Percentiles rank a stretch among this genome's conserved stretches.
Conservation (phyloP, 2,797 vertebrate genomes). For the Nyctalus aviator region DNA sequence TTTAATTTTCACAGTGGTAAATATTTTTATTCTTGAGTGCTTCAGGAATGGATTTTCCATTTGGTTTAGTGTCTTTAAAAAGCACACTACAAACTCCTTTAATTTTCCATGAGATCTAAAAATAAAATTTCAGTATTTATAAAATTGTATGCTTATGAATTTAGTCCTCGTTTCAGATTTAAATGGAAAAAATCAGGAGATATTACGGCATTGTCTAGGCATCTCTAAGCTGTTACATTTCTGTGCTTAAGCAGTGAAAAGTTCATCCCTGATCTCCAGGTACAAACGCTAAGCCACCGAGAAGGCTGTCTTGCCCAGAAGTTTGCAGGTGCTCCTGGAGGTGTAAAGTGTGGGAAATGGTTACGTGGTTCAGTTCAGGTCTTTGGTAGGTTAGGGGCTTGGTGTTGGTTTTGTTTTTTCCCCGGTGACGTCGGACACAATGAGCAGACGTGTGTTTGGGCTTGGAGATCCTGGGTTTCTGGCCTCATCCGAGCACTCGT, state of each 20-base stretch:
- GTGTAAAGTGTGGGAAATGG: neutral
- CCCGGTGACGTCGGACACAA: neutral
- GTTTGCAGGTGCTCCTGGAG: neutral
- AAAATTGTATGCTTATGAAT: conserved; percentile 32
- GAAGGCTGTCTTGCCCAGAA: conserved; percentile 9
- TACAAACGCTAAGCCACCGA: neutral
- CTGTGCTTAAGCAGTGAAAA: neutral
- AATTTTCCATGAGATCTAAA: conserved; percentile 62
- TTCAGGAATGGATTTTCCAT: conserved; percentile 53
- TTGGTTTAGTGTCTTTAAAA: conserved; percentile 34
- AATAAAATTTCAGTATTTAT: conserved; percentile 58
- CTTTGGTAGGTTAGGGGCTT: neutral
- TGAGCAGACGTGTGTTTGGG: neutral
- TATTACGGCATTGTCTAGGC: neutral
- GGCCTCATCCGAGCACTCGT: neutral
- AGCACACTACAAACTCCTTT: conserved; percentile 7
- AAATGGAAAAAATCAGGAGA: conserved; percentile 19
- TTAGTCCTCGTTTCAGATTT: conserved; percentile 59
- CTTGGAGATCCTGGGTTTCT: neutral
- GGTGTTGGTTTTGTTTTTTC: neutral
- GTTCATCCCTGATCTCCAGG: neutral
- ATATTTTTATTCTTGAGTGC: conserved; percentile 51
- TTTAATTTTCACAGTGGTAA: conserved; percentile 54
- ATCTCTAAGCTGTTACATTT: neutral
- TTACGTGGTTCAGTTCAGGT: conserved; percentile 4